phyloP scores from a whole-genome alignment of 1,140 invertebrate species.

The Saxidomus purpurata region DNA sequence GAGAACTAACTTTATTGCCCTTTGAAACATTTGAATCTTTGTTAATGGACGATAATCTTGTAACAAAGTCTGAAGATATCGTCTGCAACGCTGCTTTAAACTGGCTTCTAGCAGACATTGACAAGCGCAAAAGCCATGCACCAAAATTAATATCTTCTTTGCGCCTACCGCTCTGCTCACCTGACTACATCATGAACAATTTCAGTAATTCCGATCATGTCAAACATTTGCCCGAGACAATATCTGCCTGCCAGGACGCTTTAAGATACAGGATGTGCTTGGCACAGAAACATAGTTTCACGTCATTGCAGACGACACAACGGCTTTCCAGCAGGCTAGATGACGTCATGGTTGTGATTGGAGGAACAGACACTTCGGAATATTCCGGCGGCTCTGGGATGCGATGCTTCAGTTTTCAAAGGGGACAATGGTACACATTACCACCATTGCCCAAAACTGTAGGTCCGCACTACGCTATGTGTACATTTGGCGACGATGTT shows the following conservation, averaged over 20 bases:
- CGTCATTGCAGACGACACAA: constrained; percentile 39
- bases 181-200: constrained; percentile 31
- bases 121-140: not conserved
- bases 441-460: constrained; percentile 28
- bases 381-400: constrained; percentile 28
- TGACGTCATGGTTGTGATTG: constrained; percentile 46
- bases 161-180: constrained; percentile 22
- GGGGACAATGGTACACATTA: constrained; percentile 9
- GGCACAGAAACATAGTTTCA: constrained; percentile 25
- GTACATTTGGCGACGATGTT: constrained; percentile 36
- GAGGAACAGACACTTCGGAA: constrained; percentile 31
- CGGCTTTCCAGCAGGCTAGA: not conserved
- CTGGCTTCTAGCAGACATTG: constrained; percentile 6
- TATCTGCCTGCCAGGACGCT: not conserved
- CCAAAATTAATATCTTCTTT: not conserved
- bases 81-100: constrained; percentile 32
- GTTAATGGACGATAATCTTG: not conserved
- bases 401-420: constrained; percentile 34
- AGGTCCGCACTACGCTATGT: constrained; percentile 7
- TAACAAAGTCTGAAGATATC: constrained; percentile 24
- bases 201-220: not conserved
- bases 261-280: constrained; percentile 23
- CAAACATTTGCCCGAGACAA: not conserved
- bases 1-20: constrained; percentile 20
- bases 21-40: constrained; percentile 1